Percentiles rank a stretch among this genome's conserved stretches.
phyloP scores from a whole-genome alignment of 2,113 vertebrate genomes.

The Channa argus region DNA sequence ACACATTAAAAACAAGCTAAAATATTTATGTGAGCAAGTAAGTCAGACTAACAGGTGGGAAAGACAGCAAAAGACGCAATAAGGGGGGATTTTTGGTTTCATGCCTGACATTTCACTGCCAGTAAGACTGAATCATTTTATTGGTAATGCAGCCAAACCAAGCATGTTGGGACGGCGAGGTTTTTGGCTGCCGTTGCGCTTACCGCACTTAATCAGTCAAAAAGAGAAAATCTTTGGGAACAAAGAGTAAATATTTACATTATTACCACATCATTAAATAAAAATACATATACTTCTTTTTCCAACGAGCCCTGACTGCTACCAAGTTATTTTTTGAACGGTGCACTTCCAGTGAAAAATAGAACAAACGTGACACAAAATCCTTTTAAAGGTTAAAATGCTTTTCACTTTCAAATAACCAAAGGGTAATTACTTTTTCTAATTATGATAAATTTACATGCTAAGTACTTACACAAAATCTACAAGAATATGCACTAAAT shows the following conservation, averaged over 20 bases:
- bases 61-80: background rate
- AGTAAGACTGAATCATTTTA: constrained; percentile 34
- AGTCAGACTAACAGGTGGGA: constrained; percentile 25
- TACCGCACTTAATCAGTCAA: background rate
- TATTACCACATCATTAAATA: background rate
- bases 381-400: too few relatives aligned
- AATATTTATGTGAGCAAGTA: background rate
- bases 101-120: constrained; percentile 33
- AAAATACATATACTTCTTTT: too few relatives aligned
- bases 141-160: constrained; percentile 18
- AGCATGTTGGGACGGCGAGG: background rate
- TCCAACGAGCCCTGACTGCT: background rate
- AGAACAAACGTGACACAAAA: too few relatives aligned
- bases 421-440: too few relatives aligned
- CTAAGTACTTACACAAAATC: too few relatives aligned
- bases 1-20: background rate
- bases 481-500: background rate
- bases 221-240: background rate
- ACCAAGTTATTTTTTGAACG: too few relatives aligned
- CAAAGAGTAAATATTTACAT: background rate
- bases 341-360: too few relatives aligned
- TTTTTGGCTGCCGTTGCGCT: constrained; percentile 1
- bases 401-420: too few relatives aligned
- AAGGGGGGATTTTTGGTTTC: constrained; percentile 20
- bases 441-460: too few relatives aligned